Conservation (phyloP, 2,113 vertebrate genomes). For the Lamprotornis superbus region DNA sequence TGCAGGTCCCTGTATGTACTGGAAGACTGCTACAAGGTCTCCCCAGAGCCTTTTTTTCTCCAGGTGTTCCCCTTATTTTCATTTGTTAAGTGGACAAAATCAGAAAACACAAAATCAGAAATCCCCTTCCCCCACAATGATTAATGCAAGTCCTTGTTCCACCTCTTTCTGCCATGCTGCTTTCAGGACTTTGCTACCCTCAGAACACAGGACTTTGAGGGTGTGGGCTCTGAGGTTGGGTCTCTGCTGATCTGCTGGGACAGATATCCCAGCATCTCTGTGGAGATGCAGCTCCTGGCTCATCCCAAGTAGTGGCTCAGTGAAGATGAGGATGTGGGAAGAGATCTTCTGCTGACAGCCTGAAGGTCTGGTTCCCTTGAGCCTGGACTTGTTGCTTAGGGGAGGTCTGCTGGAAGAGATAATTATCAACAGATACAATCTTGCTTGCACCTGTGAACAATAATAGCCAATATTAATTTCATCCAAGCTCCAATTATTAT, state of each 20-base stretch:
- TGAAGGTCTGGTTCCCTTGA: neutral
- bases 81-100: neutral
- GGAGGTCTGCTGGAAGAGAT: neutral
- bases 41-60: neutral
- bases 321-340: neutral
- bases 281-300: neutral
- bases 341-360: neutral
- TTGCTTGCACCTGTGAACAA: neutral
- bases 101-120: neutral
- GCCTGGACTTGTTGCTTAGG: neutral
- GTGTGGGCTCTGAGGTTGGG: neutral
- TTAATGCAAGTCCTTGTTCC: rapidly evolving
- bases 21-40: neutral
- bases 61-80: neutral
- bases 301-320: neutral
- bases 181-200: neutral
- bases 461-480: neutral
- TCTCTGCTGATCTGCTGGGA: neutral
- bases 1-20: neutral
- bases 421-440: neutral
- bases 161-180: neutral
- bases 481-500: neutral
- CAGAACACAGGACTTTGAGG: neutral
- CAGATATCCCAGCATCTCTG: too few relatives aligned
- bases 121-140: neutral